Evolutionary conservation across 1,140 invertebrate genomes (phyloP), one percentile per base, ranked within the genome.

Genomic region (Dryas iulia): DNA sequence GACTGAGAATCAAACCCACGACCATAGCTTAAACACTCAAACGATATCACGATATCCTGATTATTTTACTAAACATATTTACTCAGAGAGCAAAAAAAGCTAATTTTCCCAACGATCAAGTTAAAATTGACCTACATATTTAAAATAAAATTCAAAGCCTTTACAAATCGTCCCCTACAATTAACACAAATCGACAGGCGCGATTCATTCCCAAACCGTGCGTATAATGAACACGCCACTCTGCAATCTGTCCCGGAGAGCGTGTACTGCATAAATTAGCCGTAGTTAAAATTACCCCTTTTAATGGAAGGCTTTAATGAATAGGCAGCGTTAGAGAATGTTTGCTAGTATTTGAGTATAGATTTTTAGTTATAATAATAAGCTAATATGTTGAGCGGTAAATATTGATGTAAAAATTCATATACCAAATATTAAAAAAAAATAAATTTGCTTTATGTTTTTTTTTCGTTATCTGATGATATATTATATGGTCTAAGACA

Each of bases 121-220:
- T n/a, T 1, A 39, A 39, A 18, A 14, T 39, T 12, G 0, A n/a
- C 33, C 14, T 28, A 39, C n/a, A n/a, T 5, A 39, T 39, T 39
- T 39, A n/a, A 14, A 39, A n/a, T 39, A 39, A 39, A 75, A 59
- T 64, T 25, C 18, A 61, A 18, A 61, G 35, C 24, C 59, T 61
- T 14, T 14, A 39, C 35, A 61, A 52, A 6, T 18, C 14, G 23
- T 52, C 14, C 35, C 26, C 33, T 10, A 21, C 24, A 61, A 61
- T 35, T 52, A 47, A 52, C 59, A 59, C 31, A 61, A 61, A 39
- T 61, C 59, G 59, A 47, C 59, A 59, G 35, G n/a, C 59, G 24
- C 47, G 35, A 61, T 61, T 61, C 59, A 24, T 61, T 10, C 26
- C 25, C 35, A 61, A 52, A 61, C 33, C 10, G 59, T 47, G 59